Base-by-base conservation (phyloP, 2,113 vertebrate genomes). In the Vicugna pacos region DNA sequence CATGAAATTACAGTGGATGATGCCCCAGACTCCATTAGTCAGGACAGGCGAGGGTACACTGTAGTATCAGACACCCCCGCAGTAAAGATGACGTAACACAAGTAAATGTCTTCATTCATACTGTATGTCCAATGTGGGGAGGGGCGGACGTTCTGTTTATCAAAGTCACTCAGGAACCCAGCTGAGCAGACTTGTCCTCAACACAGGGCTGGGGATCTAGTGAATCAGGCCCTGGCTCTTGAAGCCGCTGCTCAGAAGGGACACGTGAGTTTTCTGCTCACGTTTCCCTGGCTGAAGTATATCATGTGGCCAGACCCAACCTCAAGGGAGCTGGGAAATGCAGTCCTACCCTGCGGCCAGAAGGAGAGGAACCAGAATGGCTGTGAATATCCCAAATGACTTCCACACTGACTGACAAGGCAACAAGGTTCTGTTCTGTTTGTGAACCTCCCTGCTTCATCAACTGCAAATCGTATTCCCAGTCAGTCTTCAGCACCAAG, bases 151-250 rank as follows among this genome's bases (percentile, higher is more conserved):
- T 20, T 69, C 38, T 48, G 58, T 38, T 91, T 64, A n/a, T 50
- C 32, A 3, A 11, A n/a, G 65, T 73, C 48, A 2, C 58, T 10
- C 8, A 30, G 83, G 82, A 72, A 15, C 20, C 4, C 38, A 48
- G 46, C 86, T 42, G 24, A 76, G 24, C 30, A 46, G 19, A 17
- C 15, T 28, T 20, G 28, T 8, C 58, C 62, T 26, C 52, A 8
- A 5, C 32, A 8, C 0, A 0, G 16, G 62, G 50, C 75, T 32
- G 67, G 48, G 54, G 17, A 22, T 0, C 0, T 32, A 1, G n/a
- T 15, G 4, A 35, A 10, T 32, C 60, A 12, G 15, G 15, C 20
- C 17, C 28, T 9, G 16, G n/a, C n/a, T 48, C 70, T 22, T 67
- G 50, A 70, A 50, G 20, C 72, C 46, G 4, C 75, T 0, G 5